Conservation (phyloP, 2,113 vertebrate genomes). For the Arothron firmamentum region DNA sequence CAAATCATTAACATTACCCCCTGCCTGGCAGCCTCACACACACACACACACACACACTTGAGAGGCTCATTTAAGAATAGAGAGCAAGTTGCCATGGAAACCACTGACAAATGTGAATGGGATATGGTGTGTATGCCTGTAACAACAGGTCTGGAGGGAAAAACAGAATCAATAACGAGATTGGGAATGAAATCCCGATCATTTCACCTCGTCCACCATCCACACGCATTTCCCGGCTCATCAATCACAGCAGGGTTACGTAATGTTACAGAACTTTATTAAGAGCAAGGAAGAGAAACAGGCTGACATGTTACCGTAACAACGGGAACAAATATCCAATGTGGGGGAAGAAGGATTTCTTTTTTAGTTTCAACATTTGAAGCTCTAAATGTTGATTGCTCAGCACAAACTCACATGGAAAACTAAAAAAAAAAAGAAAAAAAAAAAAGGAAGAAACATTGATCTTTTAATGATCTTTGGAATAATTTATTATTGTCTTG, state of each 20-base stretch:
- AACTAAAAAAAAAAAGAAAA: background rate
- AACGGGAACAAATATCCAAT: background rate
- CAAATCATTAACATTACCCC: slow-evolving; percentile 47
- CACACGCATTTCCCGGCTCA: too few species aligned
- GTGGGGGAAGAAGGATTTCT: background rate
- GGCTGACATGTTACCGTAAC: background rate
- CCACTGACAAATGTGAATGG: slow-evolving; percentile 37
- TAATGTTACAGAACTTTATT: slow-evolving; percentile 42
- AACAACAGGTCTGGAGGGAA: slow-evolving; percentile 7
- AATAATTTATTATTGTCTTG: too few species aligned
- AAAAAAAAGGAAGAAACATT: background rate
- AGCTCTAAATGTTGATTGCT: background rate
- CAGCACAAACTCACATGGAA: background rate
- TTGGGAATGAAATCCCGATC: too few species aligned
- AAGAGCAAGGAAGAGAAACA: background rate
- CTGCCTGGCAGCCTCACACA: slow-evolving; percentile 16
- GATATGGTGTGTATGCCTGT: slow-evolving; percentile 11
- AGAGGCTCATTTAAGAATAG: slow-evolving; percentile 10
- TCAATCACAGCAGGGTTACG: too few species aligned
- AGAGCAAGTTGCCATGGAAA: slow-evolving; percentile 49
- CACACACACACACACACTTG: slow-evolving; percentile 12
- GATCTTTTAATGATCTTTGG: too few species aligned
- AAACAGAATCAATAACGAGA: too few species aligned
- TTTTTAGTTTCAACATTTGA: background rate
- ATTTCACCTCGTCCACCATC: too few species aligned